Conservation (phyloP, 2,888 invertebrate genomes). For the Temnothorax ravouxi region DNA sequence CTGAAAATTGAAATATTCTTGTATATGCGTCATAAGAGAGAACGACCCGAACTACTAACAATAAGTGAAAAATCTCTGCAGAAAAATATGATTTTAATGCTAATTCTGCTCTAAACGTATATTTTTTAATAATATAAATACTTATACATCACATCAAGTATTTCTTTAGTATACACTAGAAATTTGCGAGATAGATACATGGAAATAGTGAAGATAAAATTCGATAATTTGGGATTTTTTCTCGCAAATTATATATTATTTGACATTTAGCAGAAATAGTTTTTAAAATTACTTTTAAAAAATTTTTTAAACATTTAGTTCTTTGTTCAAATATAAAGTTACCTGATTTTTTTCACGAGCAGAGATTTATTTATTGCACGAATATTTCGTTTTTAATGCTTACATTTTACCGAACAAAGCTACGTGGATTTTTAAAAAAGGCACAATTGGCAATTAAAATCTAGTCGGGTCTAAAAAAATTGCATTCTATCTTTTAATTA, state of each 20-base stretch:
- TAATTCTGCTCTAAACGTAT: neutral
- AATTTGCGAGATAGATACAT: neutral
- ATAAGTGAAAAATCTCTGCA: neutral
- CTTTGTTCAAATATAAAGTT: neutral
- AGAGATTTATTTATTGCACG: neutral
- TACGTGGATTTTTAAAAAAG: neutral
- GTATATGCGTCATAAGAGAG: neutral
- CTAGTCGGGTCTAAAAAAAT: slow-evolving; percentile 31
- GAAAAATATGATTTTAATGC: slow-evolving; percentile 3
- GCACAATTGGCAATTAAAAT: slow-evolving; percentile 44
- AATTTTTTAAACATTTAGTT: neutral
- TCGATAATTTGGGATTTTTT: neutral
- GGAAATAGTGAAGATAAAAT: neutral
- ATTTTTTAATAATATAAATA: neutral
- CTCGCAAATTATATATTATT: neutral
- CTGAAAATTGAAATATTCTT: neutral
- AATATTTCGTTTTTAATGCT: slow-evolving; percentile 31
- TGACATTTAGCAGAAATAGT: neutral
- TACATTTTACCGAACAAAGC: neutral
- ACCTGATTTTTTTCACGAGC: neutral
- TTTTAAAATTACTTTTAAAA: neutral
- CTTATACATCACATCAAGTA: neutral
- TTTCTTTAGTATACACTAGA: neutral
- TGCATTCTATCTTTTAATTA: slow-evolving; percentile 24
- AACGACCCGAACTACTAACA: neutral